These are phyloP conservation scores for Xiphias gladius DNA, from an alignment of 2,113 vertebrate genomes.

Conservation along the genomic window DNA sequence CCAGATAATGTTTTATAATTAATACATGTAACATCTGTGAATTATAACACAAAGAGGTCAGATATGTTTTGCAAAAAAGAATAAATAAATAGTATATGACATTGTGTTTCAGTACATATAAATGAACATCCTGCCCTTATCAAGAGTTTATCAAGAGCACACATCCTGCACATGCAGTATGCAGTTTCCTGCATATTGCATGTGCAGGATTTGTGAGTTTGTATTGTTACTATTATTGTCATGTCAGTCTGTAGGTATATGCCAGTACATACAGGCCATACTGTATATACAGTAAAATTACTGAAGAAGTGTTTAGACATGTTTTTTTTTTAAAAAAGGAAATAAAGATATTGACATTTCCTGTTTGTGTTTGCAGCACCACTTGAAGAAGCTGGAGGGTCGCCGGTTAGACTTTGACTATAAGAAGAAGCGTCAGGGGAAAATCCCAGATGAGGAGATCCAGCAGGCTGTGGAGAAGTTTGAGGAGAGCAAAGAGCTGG, in stretches of 20 bases:
- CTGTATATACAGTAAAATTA: background rate
- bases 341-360: background rate
- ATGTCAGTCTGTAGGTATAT: background rate
- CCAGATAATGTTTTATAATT: too few relatives aligned
- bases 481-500: constrained; percentile 95
- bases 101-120: background rate
- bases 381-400: constrained; percentile 95
- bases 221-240: background rate
- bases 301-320: background rate
- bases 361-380: constrained; percentile 83
- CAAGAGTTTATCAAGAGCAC: too few relatives aligned
- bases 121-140: too few relatives aligned
- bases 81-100: too few relatives aligned
- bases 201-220: background rate
- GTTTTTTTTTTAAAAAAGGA: background rate
- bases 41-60: background rate
- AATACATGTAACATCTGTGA: background rate
- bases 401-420: constrained; percentile 97
- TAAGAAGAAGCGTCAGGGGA: constrained; percentile 94
- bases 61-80: background rate
- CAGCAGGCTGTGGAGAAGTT: constrained; percentile 95
- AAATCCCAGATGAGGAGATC: constrained; percentile 94
- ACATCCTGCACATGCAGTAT: too few relatives aligned
- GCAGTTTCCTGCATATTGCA: background rate
- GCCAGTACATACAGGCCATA: background rate